Conservation (phyloP, 2,888 invertebrate species). For the Cinara cedri region DNA sequence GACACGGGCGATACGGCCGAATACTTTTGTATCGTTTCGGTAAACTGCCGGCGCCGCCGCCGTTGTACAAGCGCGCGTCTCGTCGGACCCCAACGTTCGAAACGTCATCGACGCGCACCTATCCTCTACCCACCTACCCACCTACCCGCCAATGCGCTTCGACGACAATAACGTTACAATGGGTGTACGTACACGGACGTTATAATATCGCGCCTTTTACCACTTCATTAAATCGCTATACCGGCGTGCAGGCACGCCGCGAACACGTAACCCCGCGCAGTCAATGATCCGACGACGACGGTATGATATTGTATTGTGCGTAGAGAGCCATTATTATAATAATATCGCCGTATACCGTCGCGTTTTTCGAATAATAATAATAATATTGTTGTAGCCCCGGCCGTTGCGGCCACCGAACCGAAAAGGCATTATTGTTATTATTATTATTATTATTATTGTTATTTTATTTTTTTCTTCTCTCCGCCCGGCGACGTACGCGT, state of each 20-base stretch:
- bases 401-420: slow-evolving; percentile 20
- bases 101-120: too few species aligned
- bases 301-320: not conserved
- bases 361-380: not conserved
- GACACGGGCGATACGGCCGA: too few species aligned
- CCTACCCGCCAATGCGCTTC: too few species aligned
- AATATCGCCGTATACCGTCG: not conserved
- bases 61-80: too few species aligned
- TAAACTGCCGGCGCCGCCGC: too few species aligned
- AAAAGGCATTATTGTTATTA: too few species aligned
- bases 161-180: too few species aligned
- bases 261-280: too few species aligned
- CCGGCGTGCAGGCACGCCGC: not conserved
- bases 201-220: slow-evolving; percentile 38
- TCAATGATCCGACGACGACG: not conserved
- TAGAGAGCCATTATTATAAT: not conserved
- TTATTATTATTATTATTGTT: slow-evolving; percentile 2
- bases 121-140: too few species aligned
- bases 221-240: slow-evolving; percentile 55
- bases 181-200: too few species aligned
- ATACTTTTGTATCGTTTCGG: too few species aligned
- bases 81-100: too few species aligned
- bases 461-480: slow-evolving; percentile 3
- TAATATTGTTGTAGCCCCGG: slow-evolving; percentile 33
- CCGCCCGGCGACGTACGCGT: not conserved